A percentile compares a stretch with the other conserved stretches of the same genome.
Conservation (phyloP, 2,113 vertebrate species). For the Oreotragus oreotragus region DNA sequence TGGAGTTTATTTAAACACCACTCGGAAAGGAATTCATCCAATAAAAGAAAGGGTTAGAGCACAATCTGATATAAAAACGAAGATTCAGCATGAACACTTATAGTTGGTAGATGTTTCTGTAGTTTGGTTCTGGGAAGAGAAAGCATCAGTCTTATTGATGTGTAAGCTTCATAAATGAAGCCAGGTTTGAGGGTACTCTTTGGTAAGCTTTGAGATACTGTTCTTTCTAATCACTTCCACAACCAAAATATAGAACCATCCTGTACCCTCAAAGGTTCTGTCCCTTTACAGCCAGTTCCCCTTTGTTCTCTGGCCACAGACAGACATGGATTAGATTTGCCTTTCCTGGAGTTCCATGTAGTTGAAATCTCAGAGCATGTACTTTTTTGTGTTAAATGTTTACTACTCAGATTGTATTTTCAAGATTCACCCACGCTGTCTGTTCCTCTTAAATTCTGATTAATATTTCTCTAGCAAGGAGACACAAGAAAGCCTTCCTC, state of each 20-base stretch:
- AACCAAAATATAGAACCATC: not conserved
- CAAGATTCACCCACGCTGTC: not conserved
- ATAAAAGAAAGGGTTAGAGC: not conserved
- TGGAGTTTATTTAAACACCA: not conserved
- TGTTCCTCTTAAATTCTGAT: not conserved
- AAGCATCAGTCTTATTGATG: not conserved
- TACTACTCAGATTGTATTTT: not conserved
- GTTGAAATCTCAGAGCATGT: not conserved
- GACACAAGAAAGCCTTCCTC: not conserved
- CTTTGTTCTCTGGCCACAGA: not conserved
- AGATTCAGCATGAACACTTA: fast-evolving
- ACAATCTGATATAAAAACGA: not conserved
- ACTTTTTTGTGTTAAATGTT: not conserved
- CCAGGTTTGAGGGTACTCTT: not conserved
- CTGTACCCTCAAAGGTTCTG: not conserved
- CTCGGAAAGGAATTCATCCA: not conserved
- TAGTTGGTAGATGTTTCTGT: not conserved
- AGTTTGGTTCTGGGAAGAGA: not conserved
- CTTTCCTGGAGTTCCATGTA: not conserved
- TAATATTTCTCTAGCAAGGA: not conserved
- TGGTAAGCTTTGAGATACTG: not conserved
- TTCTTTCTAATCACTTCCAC: not conserved
- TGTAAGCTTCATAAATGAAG: not conserved
- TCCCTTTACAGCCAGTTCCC: not conserved
- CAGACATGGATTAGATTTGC: not conserved